Evolutionary conservation across 2,113 vertebrate genomes (phyloP), one percentile per base, ranked within the genome.

Genomic region (Brachyistius frenatus): DNA sequence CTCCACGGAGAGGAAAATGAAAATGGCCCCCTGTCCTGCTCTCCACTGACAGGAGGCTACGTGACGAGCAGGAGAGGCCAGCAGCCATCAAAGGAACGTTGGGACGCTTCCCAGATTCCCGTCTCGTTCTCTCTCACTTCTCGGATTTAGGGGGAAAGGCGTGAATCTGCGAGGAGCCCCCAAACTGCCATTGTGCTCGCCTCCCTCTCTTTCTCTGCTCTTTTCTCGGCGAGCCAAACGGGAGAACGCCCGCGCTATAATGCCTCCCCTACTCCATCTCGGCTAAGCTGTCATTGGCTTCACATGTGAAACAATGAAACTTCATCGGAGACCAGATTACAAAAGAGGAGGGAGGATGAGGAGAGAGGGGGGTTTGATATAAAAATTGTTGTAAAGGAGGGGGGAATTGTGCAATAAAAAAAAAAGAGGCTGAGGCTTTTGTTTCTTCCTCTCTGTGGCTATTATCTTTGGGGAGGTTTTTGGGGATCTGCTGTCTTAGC

Each of bases 301-400:
- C 92, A 92, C 92, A 89, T 91, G 93, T 94, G 91, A 95, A 96
- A 96, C 94, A 92, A 95, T 96, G 93, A 95, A 94, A 95, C 93
- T 96, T 96, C 92, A 96, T 80, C 94, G 87, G 95, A 96, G 94
- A 95, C 92, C 93, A 96, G 95, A 97, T 96, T 95, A 97, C 82
- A 84, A 95, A 95, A 88, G 58, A 33, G 35, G 50, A 30, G 32
- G 0, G 69, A 23, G 23, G 23, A 23, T 23, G 23, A 23, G 23
- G 23, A 23, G 23, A 1, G 23, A 23, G 23, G 85, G 76, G 91
- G 91, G 71, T 77, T 81, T 57, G 13, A 78, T 85, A 65, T 79
- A 76, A 81, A 88, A 73, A 80, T 49, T 41, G 54, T 83, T 88
- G 30, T 77, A 76, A 86, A 58, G 23, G 37, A 60, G 66, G 75